Evolutionary conservation across 2,113 vertebrate genomes (phyloP).

Genomic region (Pygoscelis antarcticus): DNA sequence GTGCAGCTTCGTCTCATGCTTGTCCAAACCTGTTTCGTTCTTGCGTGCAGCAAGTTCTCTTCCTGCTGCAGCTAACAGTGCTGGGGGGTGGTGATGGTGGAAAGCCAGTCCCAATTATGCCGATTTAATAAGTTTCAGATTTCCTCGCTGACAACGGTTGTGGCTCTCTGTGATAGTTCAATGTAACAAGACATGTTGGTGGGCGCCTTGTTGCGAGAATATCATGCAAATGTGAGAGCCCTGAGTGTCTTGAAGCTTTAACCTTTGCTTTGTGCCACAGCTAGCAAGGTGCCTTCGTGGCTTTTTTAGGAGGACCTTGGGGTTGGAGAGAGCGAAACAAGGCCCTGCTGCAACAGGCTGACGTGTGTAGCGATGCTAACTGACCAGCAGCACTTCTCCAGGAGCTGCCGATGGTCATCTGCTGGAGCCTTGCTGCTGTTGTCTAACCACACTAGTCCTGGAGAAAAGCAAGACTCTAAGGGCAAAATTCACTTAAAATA

Average conservation of each 20-base stretch:
- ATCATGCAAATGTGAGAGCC: background rate
- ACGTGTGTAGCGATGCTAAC: fast-evolving
- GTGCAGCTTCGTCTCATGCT: background rate
- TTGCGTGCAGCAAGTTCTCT: background rate
- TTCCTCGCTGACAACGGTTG: background rate
- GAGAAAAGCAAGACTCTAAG: background rate
- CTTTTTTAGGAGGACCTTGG: background rate
- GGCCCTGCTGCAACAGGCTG: background rate
- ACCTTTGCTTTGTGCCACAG: background rate
- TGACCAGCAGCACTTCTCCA: background rate
- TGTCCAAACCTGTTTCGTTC: slow-evolving; percentile 7
- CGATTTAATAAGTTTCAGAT: background rate
- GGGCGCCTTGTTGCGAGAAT: background rate
- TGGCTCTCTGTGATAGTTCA: background rate
- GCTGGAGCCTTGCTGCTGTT: background rate
- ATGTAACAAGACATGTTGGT: fast-evolving
- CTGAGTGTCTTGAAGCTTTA: background rate
- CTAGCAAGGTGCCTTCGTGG: background rate
- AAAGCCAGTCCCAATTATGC: fast-evolving
- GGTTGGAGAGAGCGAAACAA: fast-evolving
- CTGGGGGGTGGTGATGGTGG: background rate
- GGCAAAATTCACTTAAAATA: background rate
- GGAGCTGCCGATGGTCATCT: background rate
- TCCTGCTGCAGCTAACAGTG: background rate
- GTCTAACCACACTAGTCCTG: background rate